phyloP scores from a whole-genome alignment of 2,113 vertebrate genomes.

The Heliornis fulica region DNA sequence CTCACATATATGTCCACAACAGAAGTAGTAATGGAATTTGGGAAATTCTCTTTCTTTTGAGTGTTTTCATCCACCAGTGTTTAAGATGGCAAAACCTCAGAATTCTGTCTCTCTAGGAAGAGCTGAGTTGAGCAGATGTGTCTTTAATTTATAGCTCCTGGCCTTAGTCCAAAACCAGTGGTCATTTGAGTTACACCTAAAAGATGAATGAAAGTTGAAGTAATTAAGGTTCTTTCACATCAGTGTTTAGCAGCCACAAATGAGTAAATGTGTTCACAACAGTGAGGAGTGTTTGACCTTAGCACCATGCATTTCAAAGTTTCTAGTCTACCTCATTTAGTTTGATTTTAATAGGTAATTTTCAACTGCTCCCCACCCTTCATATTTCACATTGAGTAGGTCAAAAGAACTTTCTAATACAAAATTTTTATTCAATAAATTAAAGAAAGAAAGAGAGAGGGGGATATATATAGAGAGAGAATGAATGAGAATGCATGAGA shows the following conservation, averaged over 20 bases:
- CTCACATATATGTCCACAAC: neutral
- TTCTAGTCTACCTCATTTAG: neutral
- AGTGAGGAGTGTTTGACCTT: neutral
- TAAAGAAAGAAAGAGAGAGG: no score
- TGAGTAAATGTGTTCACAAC: neutral
- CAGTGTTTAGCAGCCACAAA: neutral
- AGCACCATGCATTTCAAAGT: neutral
- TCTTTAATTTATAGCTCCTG: neutral
- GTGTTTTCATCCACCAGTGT: neutral
- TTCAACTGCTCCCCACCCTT: rapidly evolving
- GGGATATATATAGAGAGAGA: neutral
- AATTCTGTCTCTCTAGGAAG: neutral
- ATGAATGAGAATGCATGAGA: neutral
- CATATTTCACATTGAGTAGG: neutral
- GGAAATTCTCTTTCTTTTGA: neutral
- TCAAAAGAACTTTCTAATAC: neutral
- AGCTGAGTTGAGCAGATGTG: neutral
- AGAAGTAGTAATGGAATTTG: neutral
- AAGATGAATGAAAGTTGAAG: neutral
- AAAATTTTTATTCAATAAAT: neutral
- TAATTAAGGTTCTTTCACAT: neutral
- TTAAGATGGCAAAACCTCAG: neutral
- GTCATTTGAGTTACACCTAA: neutral
- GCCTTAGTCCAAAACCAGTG: neutral
- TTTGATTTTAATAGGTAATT: neutral